phyloP scores from a whole-genome alignment of 2,888 invertebrate species.

The Macrosiphum euphorbiae region DNA sequence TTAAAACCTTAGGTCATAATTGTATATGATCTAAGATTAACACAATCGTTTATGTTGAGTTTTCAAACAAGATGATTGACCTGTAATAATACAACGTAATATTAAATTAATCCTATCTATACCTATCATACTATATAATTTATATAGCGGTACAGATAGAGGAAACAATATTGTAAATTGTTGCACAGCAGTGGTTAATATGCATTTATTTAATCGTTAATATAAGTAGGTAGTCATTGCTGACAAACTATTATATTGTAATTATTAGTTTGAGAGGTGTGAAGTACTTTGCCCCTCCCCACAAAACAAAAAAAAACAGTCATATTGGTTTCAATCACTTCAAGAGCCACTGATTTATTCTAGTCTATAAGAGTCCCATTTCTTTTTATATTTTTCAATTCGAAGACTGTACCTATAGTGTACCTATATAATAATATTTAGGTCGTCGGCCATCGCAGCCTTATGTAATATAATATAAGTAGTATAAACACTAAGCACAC shows the following conservation, averaged over 20 bases:
- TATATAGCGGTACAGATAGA: not conserved
- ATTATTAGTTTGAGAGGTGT: not conserved
- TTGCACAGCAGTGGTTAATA: not conserved
- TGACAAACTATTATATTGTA: not conserved
- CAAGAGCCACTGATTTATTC: not conserved
- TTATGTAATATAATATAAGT: no score
- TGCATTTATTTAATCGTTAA: not conserved
- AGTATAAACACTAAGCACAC: not conserved
- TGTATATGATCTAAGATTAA: not conserved
- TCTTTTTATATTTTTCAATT: not conserved
- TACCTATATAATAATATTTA: not conserved
- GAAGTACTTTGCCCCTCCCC: not conserved
- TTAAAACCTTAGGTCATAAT: not conserved
- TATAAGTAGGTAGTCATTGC: not conserved
- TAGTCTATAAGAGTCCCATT: not conserved
- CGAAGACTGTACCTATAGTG: not conserved
- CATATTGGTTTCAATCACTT: not conserved
- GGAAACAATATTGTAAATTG: not conserved
- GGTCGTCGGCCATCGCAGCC: not conserved
- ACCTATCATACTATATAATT: not conserved
- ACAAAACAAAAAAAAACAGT: not conserved
- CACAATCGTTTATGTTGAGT: not conserved
- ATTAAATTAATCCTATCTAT: not conserved
- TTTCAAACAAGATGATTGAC: not conserved
- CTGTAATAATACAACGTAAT: not conserved